A percentile compares a stretch with the other conserved stretches of the same genome.
phyloP scores from a whole-genome alignment of 2,888 invertebrate species.

The Strigamia maritima region DNA sequence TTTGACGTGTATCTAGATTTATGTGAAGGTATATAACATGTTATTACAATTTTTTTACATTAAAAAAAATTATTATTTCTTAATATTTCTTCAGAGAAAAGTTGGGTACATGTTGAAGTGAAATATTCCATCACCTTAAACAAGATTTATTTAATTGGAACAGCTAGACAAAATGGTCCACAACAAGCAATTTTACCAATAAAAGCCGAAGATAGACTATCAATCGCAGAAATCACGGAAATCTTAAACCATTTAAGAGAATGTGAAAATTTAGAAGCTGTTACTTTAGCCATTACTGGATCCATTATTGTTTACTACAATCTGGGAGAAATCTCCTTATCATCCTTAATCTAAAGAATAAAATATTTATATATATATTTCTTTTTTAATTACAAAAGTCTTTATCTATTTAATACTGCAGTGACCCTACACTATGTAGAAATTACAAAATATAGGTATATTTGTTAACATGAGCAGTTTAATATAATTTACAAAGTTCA shows the following conservation, averaged over 20 bases:
- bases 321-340: neutral
- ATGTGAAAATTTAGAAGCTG: no score
- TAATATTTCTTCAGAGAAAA: neutral
- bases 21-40: neutral
- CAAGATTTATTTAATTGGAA: neutral
- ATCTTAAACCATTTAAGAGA: neutral
- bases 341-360: neutral
- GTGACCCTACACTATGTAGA: conserved; percentile 23
- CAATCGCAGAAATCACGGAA: neutral
- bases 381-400: conserved; percentile 20
- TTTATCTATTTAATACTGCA: conserved; percentile 31
- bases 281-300: neutral
- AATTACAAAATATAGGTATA: conserved; percentile 26
- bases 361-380: neutral
- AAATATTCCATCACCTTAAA: neutral
- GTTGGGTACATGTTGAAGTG: neutral
- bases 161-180: neutral
- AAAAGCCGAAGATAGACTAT: neutral
- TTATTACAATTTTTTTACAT: neutral
- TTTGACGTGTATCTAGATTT: conserved; percentile 2
- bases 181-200: neutral
- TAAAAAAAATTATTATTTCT: neutral
- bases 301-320: neutral
- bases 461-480: conserved; percentile 25
- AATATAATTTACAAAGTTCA: conserved; percentile 28